phyloP scores from a whole-genome alignment of 2,888 invertebrate species.

The Tenodera sinensis region DNA sequence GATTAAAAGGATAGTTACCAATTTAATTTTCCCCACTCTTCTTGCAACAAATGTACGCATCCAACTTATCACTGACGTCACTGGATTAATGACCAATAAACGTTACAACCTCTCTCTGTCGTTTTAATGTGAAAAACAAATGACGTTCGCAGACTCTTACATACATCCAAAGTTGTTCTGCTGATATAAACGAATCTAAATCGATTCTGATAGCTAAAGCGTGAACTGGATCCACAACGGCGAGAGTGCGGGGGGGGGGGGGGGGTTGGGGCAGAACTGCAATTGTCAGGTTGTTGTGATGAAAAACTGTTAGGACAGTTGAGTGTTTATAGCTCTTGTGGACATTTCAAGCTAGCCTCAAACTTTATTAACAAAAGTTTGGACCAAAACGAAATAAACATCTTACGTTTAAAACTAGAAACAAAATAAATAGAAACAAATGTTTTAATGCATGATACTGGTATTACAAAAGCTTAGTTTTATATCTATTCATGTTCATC shows the following conservation, averaged over 20 bases:
- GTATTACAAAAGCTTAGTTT: too few relatives aligned
- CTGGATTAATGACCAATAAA: background rate
- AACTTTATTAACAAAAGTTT: too few relatives aligned
- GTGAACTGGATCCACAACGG: background rate
- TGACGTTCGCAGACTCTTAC: background rate
- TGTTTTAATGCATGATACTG: too few relatives aligned
- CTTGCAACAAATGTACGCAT: background rate
- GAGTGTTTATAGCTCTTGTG: background rate
- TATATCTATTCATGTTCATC: too few relatives aligned
- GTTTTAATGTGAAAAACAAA: background rate
- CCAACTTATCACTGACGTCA: background rate
- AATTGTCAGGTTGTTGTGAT: background rate
- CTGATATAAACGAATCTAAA: background rate
- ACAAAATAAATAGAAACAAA: too few relatives aligned
- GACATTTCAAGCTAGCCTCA: background rate
- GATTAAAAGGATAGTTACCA: background rate
- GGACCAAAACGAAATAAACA: too few relatives aligned
- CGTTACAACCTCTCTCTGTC: background rate
- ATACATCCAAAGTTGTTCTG: background rate
- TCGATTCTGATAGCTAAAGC: background rate
- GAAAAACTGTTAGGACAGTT: background rate
- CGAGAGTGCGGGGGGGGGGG: too few relatives aligned
- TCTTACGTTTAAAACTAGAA: too few relatives aligned
- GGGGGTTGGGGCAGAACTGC: background rate
- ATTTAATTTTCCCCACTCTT: background rate